Evolutionary conservation across 1,140 invertebrate species (phyloP).

Genomic region (Drosophila pruinosa): DNA sequence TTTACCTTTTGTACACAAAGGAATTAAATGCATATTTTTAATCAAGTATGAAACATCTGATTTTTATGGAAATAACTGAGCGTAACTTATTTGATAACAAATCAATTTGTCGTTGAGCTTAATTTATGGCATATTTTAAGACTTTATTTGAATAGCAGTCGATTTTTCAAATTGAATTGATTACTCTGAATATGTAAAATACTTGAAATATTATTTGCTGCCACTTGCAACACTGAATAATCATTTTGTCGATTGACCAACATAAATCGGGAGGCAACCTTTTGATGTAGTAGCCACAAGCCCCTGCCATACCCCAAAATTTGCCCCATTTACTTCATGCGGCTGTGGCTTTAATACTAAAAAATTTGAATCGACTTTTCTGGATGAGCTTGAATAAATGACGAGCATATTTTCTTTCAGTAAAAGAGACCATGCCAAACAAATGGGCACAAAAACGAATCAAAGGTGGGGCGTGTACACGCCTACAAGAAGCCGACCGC

Average conservation of each 20-base stretch:
- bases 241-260: slow-evolving; percentile 37
- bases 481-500: slow-evolving; percentile 8
- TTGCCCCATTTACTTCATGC: slow-evolving; percentile 30
- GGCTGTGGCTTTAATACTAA: slow-evolving; percentile 38
- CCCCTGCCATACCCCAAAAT: background rate
- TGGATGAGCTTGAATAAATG: slow-evolving; percentile 22
- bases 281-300: slow-evolving; percentile 18
- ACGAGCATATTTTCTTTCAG: background rate
- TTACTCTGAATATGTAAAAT: slow-evolving; percentile 34
- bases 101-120: slow-evolving; percentile 19
- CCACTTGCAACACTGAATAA: slow-evolving; percentile 28
- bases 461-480: slow-evolving; percentile 19
- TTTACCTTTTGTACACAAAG: background rate
- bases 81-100: slow-evolving; percentile 3
- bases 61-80: background rate
- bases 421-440: slow-evolving; percentile 16
- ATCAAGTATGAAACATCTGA: background rate
- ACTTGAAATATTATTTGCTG: slow-evolving; percentile 34
- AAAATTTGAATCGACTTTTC: slow-evolving; percentile 42
- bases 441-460: slow-evolving; percentile 44
- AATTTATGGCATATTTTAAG: slow-evolving; percentile 43
- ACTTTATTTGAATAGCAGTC: slow-evolving; percentile 29
- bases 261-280: slow-evolving; percentile 34
- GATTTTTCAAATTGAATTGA: slow-evolving; percentile 24
- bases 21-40: background rate